Evolutionary conservation across 2,113 vertebrate genomes (phyloP), one percentile per base, ranked within the genome.

Genomic region (Mus pahari): DNA sequence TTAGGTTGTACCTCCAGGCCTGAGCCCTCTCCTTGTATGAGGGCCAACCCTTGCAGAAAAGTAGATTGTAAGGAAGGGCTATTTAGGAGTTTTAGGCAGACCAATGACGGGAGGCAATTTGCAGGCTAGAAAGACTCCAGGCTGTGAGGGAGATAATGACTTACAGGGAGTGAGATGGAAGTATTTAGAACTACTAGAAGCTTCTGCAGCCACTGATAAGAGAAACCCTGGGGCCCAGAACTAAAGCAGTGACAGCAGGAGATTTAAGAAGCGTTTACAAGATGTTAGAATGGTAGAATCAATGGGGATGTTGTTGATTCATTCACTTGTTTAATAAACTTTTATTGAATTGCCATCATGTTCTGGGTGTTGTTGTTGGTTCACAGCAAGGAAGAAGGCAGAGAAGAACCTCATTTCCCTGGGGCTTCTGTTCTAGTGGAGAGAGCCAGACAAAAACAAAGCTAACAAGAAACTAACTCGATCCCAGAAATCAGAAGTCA

Each of bases 241-340:
- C n/a, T 68, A 75, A 42, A 5, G 13, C 17, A 7, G 89, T 68
- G 68, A 26, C 60, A 79, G 50, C 74, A 75, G 53, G 20, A 31
- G 53, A 39, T 33, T 68, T 42, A 83, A 89, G 90, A 89, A 19
- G 13, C 26, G 53, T 81, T 93, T 93, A 28, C 7, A 90, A 92
- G 58, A 90, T 39, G 55, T 60, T 75, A 36, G 19, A 58, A 26
- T 28, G 1, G 70, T 33, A 42, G 55, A 71, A 48, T 89, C 81
- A 86, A 14, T n/a, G 45, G 79, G 66, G 68, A 62, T 74, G 39
- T 84, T 90, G 28, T n/a, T 79, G 74, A 89, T 84, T 95, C 7
- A 94, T 68, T 68, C 24, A 48, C 58, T 94, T 89, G 81, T 74
- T 84, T 79, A 95, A 96, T 95, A 87, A 70, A 50, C n/a, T 83